A percentile compares a stretch with the other conserved stretches of the same genome.
These are phyloP conservation scores for Hyles vespertilio DNA, from an alignment of 1,140 invertebrate species.

Conservation along the genomic window DNA sequence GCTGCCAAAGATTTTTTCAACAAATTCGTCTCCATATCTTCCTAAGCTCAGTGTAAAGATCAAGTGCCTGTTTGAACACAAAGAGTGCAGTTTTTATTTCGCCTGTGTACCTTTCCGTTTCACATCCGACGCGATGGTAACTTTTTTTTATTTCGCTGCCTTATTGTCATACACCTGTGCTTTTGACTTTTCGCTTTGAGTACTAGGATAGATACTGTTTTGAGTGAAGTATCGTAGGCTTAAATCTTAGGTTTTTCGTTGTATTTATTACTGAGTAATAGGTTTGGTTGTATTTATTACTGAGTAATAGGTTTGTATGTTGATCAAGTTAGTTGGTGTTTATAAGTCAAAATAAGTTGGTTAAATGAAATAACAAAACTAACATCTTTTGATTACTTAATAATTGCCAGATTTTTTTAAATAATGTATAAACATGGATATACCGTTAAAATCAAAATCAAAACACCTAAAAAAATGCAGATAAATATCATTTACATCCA, in stretches of 20 bases:
- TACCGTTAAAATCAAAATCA: not conserved
- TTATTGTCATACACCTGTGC: slow-evolving; percentile 51
- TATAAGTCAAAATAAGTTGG: too few relatives aligned
- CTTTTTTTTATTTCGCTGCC: slow-evolving; percentile 13
- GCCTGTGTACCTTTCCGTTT: slow-evolving; percentile 49
- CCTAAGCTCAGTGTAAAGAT: slow-evolving; percentile 41
- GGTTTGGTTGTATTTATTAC: too few relatives aligned
- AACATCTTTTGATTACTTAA: too few relatives aligned
- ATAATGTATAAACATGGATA: too few relatives aligned
- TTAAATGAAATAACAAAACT: too few relatives aligned
- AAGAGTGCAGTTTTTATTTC: slow-evolving; percentile 49
- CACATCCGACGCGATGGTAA: slow-evolving; percentile 27
- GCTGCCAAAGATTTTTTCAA: not conserved
- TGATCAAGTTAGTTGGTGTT: too few relatives aligned
- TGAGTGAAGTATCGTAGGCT: too few relatives aligned
- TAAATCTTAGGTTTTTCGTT: too few relatives aligned
- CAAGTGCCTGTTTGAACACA: slow-evolving; percentile 42
- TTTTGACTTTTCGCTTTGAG: slow-evolving; percentile 11
- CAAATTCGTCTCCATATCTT: slow-evolving; percentile 23
- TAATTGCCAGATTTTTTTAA: too few relatives aligned
- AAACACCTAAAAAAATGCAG: slow-evolving; percentile 3
- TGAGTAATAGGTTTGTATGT: too few relatives aligned
- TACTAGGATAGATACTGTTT: slow-evolving; percentile 4
- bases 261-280: too few relatives aligned
- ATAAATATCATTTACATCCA: not conserved